phyloP scores from a whole-genome alignment of 2,888 invertebrate genomes.

The Icerya purchasi region DNA sequence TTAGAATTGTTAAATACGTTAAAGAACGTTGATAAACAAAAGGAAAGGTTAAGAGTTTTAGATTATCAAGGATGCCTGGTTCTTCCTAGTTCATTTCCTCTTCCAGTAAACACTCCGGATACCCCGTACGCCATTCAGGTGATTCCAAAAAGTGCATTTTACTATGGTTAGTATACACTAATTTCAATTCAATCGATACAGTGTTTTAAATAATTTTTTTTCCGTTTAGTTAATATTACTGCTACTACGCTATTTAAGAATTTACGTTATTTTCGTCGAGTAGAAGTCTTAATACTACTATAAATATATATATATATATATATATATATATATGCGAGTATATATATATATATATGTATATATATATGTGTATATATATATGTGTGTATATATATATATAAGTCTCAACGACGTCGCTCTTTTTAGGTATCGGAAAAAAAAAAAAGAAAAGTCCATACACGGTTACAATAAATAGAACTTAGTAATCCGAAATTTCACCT shows the following conservation, averaged over 20 bases:
- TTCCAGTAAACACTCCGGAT: constrained; percentile 9
- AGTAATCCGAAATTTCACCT: too few relatives aligned
- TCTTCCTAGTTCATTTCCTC: constrained; percentile 8
- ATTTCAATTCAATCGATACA: too few relatives aligned
- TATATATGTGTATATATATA: too few relatives aligned
- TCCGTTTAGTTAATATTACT: too few relatives aligned
- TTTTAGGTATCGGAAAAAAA: too few relatives aligned
- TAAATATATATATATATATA: not conserved
- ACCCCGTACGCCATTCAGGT: constrained; percentile 8
- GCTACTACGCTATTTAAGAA: too few relatives aligned
- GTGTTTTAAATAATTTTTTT: too few relatives aligned
- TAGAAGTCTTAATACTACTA: not conserved
- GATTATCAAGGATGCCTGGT: constrained; percentile 12
- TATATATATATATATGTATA: not conserved
- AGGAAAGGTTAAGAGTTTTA: not conserved
- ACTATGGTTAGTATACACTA: not conserved
- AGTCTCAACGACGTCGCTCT: too few relatives aligned
- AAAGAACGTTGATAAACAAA: not conserved
- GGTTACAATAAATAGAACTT: too few relatives aligned
- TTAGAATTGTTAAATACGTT: not conserved
- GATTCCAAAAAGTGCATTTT: constrained; percentile 7
- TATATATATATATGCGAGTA: not conserved
- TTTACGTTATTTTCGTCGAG: not conserved
- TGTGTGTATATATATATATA: too few relatives aligned
- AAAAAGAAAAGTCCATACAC: too few relatives aligned